Conservation (phyloP, 2,888 invertebrate genomes). For the Thalpophila matura region DNA sequence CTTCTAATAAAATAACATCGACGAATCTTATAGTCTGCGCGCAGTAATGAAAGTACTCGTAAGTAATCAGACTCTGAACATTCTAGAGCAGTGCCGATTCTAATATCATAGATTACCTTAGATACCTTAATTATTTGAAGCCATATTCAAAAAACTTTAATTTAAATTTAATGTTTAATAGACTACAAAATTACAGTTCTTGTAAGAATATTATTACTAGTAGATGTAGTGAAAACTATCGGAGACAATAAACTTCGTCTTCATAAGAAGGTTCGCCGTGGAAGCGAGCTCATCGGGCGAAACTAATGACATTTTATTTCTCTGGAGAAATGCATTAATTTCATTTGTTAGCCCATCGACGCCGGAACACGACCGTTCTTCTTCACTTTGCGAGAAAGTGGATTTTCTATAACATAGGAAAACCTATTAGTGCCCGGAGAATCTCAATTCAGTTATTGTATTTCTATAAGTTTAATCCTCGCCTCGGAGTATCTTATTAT, state of each 20-base stretch:
- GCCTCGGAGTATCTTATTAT: constrained; percentile 40
- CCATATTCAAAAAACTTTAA: neutral
- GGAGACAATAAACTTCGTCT: constrained; percentile 75
- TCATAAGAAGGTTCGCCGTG: constrained; percentile 71
- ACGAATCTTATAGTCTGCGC: constrained; percentile 11
- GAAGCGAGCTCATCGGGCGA: constrained; percentile 83
- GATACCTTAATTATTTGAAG: constrained; percentile 19
- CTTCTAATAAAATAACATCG: constrained; percentile 15
- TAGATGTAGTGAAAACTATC: constrained; percentile 58
- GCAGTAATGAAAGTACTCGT: constrained; percentile 18
- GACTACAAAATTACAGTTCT: constrained; percentile 35
- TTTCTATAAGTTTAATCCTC: constrained; percentile 56
- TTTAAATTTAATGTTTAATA: constrained; percentile 22
- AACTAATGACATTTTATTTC: constrained; percentile 90
- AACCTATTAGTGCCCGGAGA: constrained; percentile 76
- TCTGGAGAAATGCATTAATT: constrained; percentile 89
- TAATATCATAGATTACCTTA: neutral
- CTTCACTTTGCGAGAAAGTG: constrained; percentile 77
- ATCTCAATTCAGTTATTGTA: constrained; percentile 68
- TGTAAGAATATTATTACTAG: constrained; percentile 39
- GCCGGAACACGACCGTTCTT: constrained; percentile 78
- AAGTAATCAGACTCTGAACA: constrained; percentile 1
- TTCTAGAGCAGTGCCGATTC: neutral
- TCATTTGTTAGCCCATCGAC: constrained; percentile 88
- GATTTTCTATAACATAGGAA: constrained; percentile 82